Percentiles rank a stretch among this genome's conserved stretches.
These are phyloP conservation scores for Fragum fragum DNA, from an alignment of 2,888 invertebrate genomes.

Conservation along the genomic window DNA sequence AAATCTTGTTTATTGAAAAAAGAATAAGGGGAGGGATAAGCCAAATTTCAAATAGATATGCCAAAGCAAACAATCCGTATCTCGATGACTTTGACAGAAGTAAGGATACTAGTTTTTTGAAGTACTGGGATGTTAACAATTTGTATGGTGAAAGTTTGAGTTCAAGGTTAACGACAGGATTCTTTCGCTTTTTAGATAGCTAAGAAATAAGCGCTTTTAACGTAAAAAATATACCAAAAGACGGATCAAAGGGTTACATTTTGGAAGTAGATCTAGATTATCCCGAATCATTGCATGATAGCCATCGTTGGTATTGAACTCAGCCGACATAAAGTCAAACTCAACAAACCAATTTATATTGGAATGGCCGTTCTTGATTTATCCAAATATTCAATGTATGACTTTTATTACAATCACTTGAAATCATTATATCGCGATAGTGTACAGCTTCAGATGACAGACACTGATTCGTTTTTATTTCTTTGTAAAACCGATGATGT, in stretches of 20 bases:
- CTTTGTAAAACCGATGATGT: conserved; percentile 35
- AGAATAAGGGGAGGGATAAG: conserved; percentile 56
- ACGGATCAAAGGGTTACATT: conserved; percentile 79
- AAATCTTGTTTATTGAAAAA: conserved; percentile 57
- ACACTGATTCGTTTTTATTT: conserved; percentile 43
- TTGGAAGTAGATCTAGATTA: conserved; percentile 87
- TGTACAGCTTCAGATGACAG: conserved; percentile 40
- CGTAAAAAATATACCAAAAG: conserved; percentile 22
- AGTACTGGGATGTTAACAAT: conserved; percentile 36
- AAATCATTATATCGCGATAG: conserved; percentile 70
- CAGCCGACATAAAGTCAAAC: conserved; percentile 51
- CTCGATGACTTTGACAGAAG: conserved; percentile 1
- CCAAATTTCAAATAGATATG: conserved; percentile 38
- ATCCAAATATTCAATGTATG: conserved; percentile 85
- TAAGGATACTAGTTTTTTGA: background rate
- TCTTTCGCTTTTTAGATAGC: conserved; percentile 70
- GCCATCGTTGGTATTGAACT: conserved; percentile 84
- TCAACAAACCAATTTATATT: conserved; percentile 86
- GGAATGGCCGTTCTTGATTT: conserved; percentile 86
- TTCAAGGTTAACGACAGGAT: conserved; percentile 73
- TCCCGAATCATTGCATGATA: conserved; percentile 83
- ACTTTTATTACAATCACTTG: conserved; percentile 82
- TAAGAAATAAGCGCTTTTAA: conserved; percentile 52
- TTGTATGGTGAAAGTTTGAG: conserved; percentile 69
- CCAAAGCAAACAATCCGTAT: conserved; percentile 61